Percentiles rank a stretch among this genome's conserved stretches.
phyloP scores from a whole-genome alignment of 2,888 invertebrate species.

The Idaea dimidiata region DNA sequence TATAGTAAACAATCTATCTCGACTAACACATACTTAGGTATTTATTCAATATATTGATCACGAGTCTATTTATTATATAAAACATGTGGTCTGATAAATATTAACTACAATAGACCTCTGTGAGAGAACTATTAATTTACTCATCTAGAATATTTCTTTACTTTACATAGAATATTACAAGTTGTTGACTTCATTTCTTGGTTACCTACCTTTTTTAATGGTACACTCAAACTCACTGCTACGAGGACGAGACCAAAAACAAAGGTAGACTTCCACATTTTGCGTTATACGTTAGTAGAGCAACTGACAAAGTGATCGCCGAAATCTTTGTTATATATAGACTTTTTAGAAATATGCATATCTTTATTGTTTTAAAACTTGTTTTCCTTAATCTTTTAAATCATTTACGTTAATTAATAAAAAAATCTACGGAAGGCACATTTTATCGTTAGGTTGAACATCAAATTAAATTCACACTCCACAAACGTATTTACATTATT shows the following conservation, averaged over 20 bases:
- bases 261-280: not conserved
- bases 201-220: not conserved
- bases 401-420: not conserved
- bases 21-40: no score
- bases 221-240: not conserved
- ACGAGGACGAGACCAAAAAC: not conserved
- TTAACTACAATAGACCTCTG: no score
- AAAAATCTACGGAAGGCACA: not conserved
- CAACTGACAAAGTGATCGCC: not conserved
- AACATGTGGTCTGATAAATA: no score
- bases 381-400: not conserved
- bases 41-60: no score
- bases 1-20: no score
- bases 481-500: no score
- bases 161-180: not conserved
- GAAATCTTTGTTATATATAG: not conserved
- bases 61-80: no score
- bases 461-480: not conserved
- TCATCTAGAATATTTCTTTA: no score
- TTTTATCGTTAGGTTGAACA: not conserved
- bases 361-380: not conserved
- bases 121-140: no score
- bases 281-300: not conserved
- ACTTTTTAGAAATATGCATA: not conserved
- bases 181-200: not conserved